Conservation (phyloP, 2,797 vertebrate genomes). For the Gambusia yucatana region DNA sequence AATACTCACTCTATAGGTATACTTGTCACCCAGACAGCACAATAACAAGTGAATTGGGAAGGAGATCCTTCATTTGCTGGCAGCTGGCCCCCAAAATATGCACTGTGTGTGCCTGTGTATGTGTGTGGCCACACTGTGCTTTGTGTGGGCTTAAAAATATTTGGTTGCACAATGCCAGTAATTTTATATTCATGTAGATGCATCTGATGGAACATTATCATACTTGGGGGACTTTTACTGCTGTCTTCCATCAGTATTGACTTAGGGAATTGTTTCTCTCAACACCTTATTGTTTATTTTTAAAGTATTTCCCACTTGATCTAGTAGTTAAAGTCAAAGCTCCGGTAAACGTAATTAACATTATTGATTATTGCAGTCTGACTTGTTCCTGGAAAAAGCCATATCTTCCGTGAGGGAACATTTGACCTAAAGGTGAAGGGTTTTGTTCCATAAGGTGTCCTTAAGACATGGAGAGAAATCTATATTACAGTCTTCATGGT, state of each 20-base stretch:
- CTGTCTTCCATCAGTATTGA: conserved; percentile 10
- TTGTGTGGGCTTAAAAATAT: conserved; percentile 26
- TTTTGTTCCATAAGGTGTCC: conserved; percentile 61
- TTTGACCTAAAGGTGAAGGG: conserved; percentile 72
- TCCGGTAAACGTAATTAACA: conserved; percentile 76
- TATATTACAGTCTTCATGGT: conserved; percentile 7
- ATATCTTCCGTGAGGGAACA: conserved; percentile 56
- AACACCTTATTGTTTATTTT: conserved; percentile 23
- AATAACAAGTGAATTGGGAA: conserved; percentile 97
- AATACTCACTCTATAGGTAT: conserved; percentile 90
- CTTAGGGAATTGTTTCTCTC: conserved; percentile 17
- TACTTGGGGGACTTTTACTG: background rate
- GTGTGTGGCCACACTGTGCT: conserved; percentile 20
- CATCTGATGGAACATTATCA: conserved; percentile 1
- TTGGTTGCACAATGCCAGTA: conserved; percentile 18
- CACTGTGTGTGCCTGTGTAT: conserved; percentile 41
- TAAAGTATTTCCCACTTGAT: conserved; percentile 42
- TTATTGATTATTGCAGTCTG: conserved; percentile 66
- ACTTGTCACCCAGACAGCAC: conserved; percentile 89
- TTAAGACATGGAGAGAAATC: conserved; percentile 45
- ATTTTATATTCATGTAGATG: conserved; percentile 27
- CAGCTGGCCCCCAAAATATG: conserved; percentile 84
- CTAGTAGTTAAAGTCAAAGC: conserved; percentile 44
- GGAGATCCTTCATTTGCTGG: conserved; percentile 91
- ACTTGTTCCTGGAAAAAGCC: conserved; percentile 56